A percentile compares a stretch with the other conserved stretches of the same genome.
Conservation (phyloP, 2,888 invertebrate species). For the Lycia hirtaria region DNA sequence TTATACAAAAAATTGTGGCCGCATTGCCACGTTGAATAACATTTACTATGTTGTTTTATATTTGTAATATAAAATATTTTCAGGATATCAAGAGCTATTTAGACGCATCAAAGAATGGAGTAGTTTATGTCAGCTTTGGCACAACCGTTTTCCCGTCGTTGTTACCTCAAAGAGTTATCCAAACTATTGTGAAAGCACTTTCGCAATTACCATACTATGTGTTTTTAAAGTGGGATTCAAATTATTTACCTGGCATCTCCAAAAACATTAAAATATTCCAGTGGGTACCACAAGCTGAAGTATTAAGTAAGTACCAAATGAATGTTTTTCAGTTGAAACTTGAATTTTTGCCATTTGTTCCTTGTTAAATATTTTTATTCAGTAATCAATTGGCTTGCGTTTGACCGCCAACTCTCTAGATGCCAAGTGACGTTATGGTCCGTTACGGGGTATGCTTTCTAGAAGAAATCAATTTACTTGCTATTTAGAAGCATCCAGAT, state of each 20-base stretch:
- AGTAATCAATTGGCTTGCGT: too few species aligned
- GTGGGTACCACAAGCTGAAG: slow-evolving; percentile 71
- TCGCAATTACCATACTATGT: slow-evolving; percentile 64
- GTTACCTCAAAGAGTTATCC: slow-evolving; percentile 53
- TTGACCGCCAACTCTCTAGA: too few species aligned
- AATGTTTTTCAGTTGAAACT: background rate
- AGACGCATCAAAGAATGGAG: slow-evolving; percentile 48
- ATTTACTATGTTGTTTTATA: too few species aligned
- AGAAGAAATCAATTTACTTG: too few species aligned
- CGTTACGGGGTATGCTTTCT: too few species aligned
- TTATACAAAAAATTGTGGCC: too few species aligned
- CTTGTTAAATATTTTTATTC: too few species aligned
- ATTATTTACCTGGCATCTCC: slow-evolving; percentile 47
- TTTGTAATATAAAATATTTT: too few species aligned
- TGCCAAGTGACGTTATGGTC: too few species aligned
- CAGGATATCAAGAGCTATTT: slow-evolving; percentile 57
- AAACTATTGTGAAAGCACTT: slow-evolving; percentile 57
- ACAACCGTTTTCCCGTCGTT: slow-evolving; percentile 50
- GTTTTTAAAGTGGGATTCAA: slow-evolving; percentile 68
- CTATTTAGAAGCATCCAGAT: too few species aligned
- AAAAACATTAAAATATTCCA: slow-evolving; percentile 55
- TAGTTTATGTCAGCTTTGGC: slow-evolving; percentile 54
- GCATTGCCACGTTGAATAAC: too few species aligned
- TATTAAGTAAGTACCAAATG: slow-evolving; percentile 63
- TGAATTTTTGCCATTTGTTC: too few species aligned